Base-by-base conservation (phyloP, 1,140 invertebrate genomes). In the Drosophila malerkotliana region DNA sequence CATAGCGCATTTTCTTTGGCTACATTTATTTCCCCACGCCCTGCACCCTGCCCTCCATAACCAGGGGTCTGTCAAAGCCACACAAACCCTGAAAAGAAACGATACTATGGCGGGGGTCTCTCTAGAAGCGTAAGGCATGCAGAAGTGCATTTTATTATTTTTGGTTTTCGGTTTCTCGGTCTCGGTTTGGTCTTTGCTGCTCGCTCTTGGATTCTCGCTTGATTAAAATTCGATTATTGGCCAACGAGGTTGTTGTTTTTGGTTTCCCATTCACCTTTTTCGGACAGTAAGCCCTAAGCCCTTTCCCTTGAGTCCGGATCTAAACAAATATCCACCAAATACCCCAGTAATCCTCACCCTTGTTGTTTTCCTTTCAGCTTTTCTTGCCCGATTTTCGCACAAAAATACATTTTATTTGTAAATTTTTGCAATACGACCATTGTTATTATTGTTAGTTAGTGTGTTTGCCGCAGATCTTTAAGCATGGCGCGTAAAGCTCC, bases 381-480 rank as follows among this genome's bases (percentile, higher is more conserved):
- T 76, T 53, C 48, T 58, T 18, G 18, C 18, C 3, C 26, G 45
- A 55, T 71, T 87, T 75, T 78, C 64, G 69, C 78, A 72, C 58
- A 68, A 3, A 21, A 21, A 21, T 3, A 60, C 68, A 80, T 80
- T 76, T 47, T 47, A 82, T 87, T 28, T 28, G 26, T 6, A 28
- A 28, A 28, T 28, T 28, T 81, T 87, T 63, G 74, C 62, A 78
- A 87, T 9, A 9, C 10, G 77, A 32, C 58, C 55, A 51, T 59
- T 64, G 61, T 73, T 74, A 53, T 66, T 72, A 18, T 61, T 18
- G 24, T 32, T 32, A 9, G 8, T 9, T 32, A 9, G 1, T 32
- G 1, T 32, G 1, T 32, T 28, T 39, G 10, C 21, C 39, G 34
- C 28, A 48, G 63, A 49, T 39, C 37, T 24, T 4, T 7, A 14